Conservation (phyloP, 2,888 invertebrate species). For the Scaptomyza tumidula region DNA sequence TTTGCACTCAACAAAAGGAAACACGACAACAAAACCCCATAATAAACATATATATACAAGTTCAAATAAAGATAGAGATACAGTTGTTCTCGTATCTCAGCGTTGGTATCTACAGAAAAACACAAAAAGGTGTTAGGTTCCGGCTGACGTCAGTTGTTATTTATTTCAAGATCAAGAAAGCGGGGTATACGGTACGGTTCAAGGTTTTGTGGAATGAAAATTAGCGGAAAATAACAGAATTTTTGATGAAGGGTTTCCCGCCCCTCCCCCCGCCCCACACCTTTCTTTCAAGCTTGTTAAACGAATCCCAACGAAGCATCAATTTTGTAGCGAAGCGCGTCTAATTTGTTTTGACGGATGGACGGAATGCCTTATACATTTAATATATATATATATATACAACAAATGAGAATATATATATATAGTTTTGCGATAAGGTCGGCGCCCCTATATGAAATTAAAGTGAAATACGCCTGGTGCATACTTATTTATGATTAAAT, state of each 20-base stretch:
- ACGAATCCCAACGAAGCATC: slow-evolving; percentile 10
- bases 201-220: slow-evolving; percentile 10
- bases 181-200: background rate
- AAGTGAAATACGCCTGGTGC: slow-evolving; percentile 1
- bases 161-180: slow-evolving; percentile 1
- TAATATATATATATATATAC: slow-evolving; percentile 1
- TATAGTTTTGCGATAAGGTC: slow-evolving; percentile 34
- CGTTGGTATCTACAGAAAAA: slow-evolving; percentile 25
- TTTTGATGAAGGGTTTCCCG: background rate
- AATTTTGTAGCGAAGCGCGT: slow-evolving; percentile 13
- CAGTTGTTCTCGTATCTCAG: slow-evolving; percentile 52
- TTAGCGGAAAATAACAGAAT: background rate
- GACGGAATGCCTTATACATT: background rate
- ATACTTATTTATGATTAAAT: slow-evolving; percentile 34
- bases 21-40: slow-evolving; percentile 17
- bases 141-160: slow-evolving; percentile 65
- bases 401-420: background rate
- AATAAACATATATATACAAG: background rate
- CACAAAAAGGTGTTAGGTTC: slow-evolving; percentile 63
- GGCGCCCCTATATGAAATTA: slow-evolving; percentile 28
- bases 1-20: slow-evolving; percentile 63
- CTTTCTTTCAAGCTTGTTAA: background rate
- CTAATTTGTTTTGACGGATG: slow-evolving; percentile 46
- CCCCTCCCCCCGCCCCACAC: background rate
- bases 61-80: slow-evolving; percentile 29